Evolutionary conservation across 2,888 invertebrate genomes (phyloP).

Genomic region (Archaeoteleia sp.): DNA sequence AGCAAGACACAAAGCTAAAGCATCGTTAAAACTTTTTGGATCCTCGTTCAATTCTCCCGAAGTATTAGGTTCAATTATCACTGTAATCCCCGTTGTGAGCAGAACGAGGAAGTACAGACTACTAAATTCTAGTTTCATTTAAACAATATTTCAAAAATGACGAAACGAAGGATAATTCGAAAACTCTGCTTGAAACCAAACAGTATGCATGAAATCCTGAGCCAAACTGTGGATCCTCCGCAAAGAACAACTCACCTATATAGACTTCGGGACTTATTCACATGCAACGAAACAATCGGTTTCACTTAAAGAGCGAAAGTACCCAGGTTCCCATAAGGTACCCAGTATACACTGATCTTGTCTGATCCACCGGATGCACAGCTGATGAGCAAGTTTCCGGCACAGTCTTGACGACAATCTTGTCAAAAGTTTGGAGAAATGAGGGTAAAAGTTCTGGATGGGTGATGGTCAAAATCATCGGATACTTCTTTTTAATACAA

Average conservation of each 20-base stretch:
- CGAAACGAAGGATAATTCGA: no score
- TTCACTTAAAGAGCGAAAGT: constrained; percentile 73
- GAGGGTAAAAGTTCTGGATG: constrained; percentile 39
- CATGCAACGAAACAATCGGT: constrained; percentile 72
- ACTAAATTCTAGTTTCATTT: constrained; percentile 61
- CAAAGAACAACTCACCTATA: constrained; percentile 62
- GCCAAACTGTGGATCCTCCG: constrained; percentile 64
- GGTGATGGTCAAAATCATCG: constrained; percentile 41
- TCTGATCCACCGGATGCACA: constrained; percentile 71
- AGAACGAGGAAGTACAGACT: constrained; percentile 57
- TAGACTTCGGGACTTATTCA: constrained; percentile 67
- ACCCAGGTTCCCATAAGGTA: constrained; percentile 42
- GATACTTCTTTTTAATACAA: constrained; percentile 36
- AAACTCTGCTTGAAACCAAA: no score
- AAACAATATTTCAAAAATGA: background rate
- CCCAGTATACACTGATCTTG: constrained; percentile 40
- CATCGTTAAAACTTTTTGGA: constrained; percentile 59
- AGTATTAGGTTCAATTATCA: constrained; percentile 65
- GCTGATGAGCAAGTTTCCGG: constrained; percentile 60
- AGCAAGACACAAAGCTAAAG: constrained; percentile 63
- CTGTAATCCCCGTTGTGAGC: constrained; percentile 62
- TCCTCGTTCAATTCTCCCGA: constrained; percentile 52
- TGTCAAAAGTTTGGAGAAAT: constrained; percentile 23
- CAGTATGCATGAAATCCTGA: constrained; percentile 56
- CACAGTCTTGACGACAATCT: constrained; percentile 19